These are phyloP conservation scores for Leptoclinus maculatus DNA, from an alignment of 2,797 vertebrate genomes.

Conservation along the genomic window DNA sequence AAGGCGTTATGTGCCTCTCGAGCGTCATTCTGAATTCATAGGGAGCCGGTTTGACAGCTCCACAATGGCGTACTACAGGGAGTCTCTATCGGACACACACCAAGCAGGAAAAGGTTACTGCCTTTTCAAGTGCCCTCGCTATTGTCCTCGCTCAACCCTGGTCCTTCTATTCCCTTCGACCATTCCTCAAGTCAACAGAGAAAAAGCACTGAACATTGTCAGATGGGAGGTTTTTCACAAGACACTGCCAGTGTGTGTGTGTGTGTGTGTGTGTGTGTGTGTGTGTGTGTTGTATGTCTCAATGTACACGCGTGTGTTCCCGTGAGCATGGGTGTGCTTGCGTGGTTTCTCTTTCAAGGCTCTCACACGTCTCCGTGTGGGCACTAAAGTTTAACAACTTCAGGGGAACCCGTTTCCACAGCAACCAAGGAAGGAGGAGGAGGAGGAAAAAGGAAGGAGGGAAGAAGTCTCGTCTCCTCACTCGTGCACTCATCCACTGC, in stretches of 20 bases:
- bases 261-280: constrained; percentile 13
- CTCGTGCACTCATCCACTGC: constrained; percentile 72
- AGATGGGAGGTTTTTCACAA: constrained; percentile 52
- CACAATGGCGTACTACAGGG: constrained; percentile 77
- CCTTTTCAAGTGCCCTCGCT: constrained; percentile 77
- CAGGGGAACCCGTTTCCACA: constrained; percentile 72
- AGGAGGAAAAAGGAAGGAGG: constrained; percentile 22
- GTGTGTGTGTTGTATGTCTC: constrained; percentile 22
- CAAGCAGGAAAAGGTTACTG: constrained; percentile 77
- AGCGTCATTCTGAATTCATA: constrained; percentile 79
- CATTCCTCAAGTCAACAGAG: constrained; percentile 64
- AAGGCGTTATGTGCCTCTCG: constrained; percentile 76
- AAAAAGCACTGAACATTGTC: constrained; percentile 61
- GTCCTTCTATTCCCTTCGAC: constrained; percentile 42
- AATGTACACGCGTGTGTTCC: constrained; percentile 9
- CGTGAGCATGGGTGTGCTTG: constrained; percentile 26
- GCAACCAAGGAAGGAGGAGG: constrained; percentile 69
- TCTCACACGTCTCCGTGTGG: constrained; percentile 37
- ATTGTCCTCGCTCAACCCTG: constrained; percentile 61
- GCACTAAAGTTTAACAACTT: constrained; percentile 81
- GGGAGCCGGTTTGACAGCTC: constrained; percentile 79
- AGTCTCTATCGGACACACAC: constrained; percentile 77
- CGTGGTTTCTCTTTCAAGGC: constrained; percentile 66
- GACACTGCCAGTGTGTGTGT: constrained; percentile 19
- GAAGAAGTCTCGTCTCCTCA: constrained; percentile 62